Evolutionary conservation across 2,888 invertebrate genomes (phyloP).

Genomic region (Galerucella calmariensis): DNA sequence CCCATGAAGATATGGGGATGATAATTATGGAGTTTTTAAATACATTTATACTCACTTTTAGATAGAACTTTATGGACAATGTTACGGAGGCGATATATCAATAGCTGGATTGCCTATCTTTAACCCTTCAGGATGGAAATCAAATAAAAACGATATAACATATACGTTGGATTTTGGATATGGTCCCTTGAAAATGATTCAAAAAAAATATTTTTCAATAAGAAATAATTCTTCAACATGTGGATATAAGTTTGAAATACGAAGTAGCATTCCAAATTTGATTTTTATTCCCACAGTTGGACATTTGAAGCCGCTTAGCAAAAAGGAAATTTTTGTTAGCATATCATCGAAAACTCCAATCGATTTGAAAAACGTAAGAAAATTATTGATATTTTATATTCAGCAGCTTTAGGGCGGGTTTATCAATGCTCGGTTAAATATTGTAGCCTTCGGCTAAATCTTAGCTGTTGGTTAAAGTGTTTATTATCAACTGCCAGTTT

Average conservation of each 20-base stretch:
- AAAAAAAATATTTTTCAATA: conserved; percentile 63
- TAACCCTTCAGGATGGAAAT: conserved; percentile 22
- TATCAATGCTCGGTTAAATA: too few species aligned
- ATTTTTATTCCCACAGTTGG: conserved; percentile 67
- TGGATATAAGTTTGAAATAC: conserved; percentile 64
- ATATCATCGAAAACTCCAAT: conserved; percentile 65
- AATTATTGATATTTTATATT: conserved; percentile 19
- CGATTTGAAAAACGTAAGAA: conserved; percentile 54
- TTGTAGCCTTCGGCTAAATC: too few species aligned
- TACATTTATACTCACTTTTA: conserved; percentile 35
- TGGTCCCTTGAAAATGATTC: conserved; percentile 59
- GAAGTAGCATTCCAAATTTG: conserved; percentile 52
- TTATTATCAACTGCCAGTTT: too few species aligned
- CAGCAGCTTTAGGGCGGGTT: too few species aligned
- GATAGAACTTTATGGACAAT: conserved; percentile 58
- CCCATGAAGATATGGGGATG: neutral
- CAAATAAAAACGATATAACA: conserved; percentile 35
- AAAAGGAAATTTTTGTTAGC: conserved; percentile 67
- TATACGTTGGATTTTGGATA: conserved; percentile 63
- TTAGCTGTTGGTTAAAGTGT: too few species aligned
- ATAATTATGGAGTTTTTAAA: neutral
- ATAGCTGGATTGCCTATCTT: conserved; percentile 32
- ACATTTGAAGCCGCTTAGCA: conserved; percentile 62
- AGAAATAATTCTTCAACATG: conserved; percentile 60
- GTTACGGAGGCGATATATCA: conserved; percentile 45